Base-by-base conservation (phyloP, 1,140 invertebrate genomes). In the Argopecten irradians region DNA sequence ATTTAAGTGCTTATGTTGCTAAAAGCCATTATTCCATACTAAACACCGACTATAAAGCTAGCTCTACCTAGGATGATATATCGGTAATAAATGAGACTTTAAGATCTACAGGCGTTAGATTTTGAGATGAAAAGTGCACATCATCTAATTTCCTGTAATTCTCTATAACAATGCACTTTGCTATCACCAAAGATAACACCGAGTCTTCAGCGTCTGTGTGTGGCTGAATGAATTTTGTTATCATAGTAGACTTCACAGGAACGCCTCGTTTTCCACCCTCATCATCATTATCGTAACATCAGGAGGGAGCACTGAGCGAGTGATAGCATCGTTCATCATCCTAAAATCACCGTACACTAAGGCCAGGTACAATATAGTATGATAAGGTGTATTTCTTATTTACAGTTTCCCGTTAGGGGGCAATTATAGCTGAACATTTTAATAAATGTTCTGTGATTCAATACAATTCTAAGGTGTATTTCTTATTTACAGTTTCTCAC, bases 281-380 rank as follows among this genome's bases (percentile, higher is more conserved):
- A 71, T n/a, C 22, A n/a, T 71, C 55, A 71, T 71, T 71, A 71
- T 71, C 55, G 55, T 71, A 71, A 71, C 55, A 71, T 71, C 55
- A 71, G 55, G 22, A 71, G 36, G 13, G 36, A 8, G 28, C 1
- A 8, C 22, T 19, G 55, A 0, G 5, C 8, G n/a, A n/a, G 55
- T 71, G n/a, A 5, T 28, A 71, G 11, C 55, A 71, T 71, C 55
- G 55, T 71, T n/a, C 55, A 71, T 71, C 55, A 71, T 11, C 3
- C 13, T n/a, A n/a, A 28, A 71, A 71, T 71, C 22, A 71, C n/a
- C 43, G 2, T 19, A 8, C 55, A 71, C 22, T 71, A 8, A 28
- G 55, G 11, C 55, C n/a, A 1, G 19, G 16, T 22, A 28, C 7
- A 46, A 71, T 71, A 28, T 1, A 71, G n/a, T n/a, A 28, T 71